A percentile compares a stretch with the other conserved stretches of the same genome.
These are phyloP conservation scores for Anser brachyrhynchus DNA, from an alignment of 2,113 vertebrate species.

Conservation along the genomic window DNA sequence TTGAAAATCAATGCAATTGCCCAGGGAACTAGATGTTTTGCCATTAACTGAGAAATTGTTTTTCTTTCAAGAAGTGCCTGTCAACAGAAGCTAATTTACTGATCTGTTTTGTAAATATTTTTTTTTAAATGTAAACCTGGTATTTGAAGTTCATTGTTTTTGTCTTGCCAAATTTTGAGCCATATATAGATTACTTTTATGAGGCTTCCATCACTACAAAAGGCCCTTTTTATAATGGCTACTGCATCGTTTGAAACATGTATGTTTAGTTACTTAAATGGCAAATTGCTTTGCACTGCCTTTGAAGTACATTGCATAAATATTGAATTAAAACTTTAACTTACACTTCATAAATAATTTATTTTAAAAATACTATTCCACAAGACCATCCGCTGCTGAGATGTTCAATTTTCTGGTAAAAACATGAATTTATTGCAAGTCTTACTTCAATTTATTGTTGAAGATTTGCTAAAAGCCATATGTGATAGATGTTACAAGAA, in stretches of 20 bases:
- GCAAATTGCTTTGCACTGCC: constrained; percentile 67
- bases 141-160: neutral
- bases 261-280: constrained; percentile 66
- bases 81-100: neutral
- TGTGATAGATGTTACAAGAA: constrained; percentile 59
- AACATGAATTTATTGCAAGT: constrained; percentile 72
- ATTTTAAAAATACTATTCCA: constrained; percentile 68
- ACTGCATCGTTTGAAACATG: constrained; percentile 58
- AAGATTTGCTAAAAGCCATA: constrained; percentile 73
- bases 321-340: constrained; percentile 75
- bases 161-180: neutral
- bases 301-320: constrained; percentile 77
- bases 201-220: constrained; percentile 18
- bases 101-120: neutral
- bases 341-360: constrained; percentile 80
- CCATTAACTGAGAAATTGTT: neutral
- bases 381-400: constrained; percentile 64
- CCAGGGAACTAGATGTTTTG: neutral
- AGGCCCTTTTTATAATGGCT: constrained; percentile 38
- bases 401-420: constrained; percentile 72
- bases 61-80: neutral
- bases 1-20: neutral
- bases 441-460: constrained; percentile 63
- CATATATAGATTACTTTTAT: neutral
- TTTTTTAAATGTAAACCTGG: neutral